A percentile compares a stretch with the other conserved stretches of the same genome.
Conservation (phyloP, 1,140 invertebrate species). For the Polyergus mexicanus region DNA sequence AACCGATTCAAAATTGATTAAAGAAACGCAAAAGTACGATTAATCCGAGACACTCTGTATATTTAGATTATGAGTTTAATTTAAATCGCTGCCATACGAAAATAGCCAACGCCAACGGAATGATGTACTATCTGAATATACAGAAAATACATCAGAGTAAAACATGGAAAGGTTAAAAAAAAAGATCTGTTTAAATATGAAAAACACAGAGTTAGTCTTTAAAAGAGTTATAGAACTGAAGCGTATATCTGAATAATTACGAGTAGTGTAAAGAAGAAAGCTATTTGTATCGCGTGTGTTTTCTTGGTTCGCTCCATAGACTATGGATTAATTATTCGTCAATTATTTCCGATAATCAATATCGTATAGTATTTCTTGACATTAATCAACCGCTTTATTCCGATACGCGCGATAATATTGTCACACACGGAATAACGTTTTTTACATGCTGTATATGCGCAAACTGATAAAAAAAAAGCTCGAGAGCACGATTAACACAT, state of each 20-base stretch:
- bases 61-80: conserved; percentile 1
- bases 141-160: conserved; percentile 24
- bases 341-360: conserved; percentile 44
- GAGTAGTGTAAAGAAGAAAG: conserved; percentile 18
- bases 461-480: conserved; percentile 42
- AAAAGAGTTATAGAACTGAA: not conserved
- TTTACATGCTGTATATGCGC: conserved; percentile 5
- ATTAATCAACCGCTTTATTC: conserved; percentile 42
- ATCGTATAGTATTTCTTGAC: conserved; percentile 5
- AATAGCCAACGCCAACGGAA: not conserved
- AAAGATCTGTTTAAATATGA: conserved; percentile 41
- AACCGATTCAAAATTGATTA: not conserved
- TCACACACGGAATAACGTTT: conserved; percentile 9
- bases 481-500: conserved; percentile 22
- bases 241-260: conserved; percentile 23
- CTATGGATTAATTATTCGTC: conserved; percentile 15
- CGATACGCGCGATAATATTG: conserved; percentile 56
- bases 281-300: not conserved
- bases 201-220: not conserved
- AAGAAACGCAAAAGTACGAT: not conserved
- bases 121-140: not conserved
- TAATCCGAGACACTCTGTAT: not conserved
- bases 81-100: not conserved
- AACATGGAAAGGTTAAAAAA: not conserved
- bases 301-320: conserved; percentile 5